Evolutionary conservation across 2,888 invertebrate species (phyloP), one percentile per base, ranked within the genome.

Genomic region (Mythimna albipuncta): DNA sequence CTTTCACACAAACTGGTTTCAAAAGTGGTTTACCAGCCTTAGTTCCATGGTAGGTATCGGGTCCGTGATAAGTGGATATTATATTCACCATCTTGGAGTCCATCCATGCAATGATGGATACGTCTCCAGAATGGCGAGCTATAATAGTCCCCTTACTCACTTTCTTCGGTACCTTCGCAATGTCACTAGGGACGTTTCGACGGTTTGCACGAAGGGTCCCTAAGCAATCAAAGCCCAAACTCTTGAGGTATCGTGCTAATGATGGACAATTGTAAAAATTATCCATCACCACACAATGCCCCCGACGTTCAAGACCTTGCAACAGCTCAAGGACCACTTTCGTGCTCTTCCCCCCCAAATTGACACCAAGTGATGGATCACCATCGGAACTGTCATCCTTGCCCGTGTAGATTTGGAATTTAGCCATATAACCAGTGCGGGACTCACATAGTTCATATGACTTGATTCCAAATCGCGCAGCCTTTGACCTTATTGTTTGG

Each of bases 371-470:
- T 2, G 47, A 64, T 1, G 2, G 7, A 7, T 67, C 35, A 9
- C 13, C 10, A 9, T 7, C 11, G 21, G 41, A 2, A 0, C 13
- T 6, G 6, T 70, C 66, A 0, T 0, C 4, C 6, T 64, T 62
- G 16, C 64, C 64, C 16, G 70, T 78, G 38, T 83, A 82, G 1
- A 84, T 77, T 16, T 70, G 44, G 44, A 83, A 81, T 35, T 62
- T 63, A 47, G 63, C 71, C 69, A 85, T 55, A 65, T 84, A 87
- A 5, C 87, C 85, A 0, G 44, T 44, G 44, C 44, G 44, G 44
- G 82, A 72, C 64, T 86, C 85, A 47, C 83, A 87, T 1, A 87
- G 68, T 47, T 87, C 85, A 57, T 2, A 64, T 11, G 82, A 82
- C n/a, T 86, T 85, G 2, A 85, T 84, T 0, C 82, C 80, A 50